Evolutionary conservation across 2,797 vertebrate species (phyloP).

Genomic region (Xerus rutilus): DNA sequence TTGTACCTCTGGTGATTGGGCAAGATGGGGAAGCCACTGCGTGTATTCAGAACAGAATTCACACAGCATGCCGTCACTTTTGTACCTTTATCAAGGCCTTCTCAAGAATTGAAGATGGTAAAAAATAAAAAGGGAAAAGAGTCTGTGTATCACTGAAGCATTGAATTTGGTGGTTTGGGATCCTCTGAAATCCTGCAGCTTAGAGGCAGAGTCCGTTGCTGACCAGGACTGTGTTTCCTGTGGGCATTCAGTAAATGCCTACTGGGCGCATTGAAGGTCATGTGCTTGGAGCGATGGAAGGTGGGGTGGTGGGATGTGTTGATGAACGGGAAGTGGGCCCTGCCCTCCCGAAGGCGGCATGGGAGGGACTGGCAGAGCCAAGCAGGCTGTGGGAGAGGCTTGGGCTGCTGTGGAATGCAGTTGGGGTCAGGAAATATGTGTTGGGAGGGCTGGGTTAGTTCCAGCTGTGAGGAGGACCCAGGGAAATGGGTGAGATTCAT

Average conservation of each 20-base stretch:
- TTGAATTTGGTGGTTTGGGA: too few species aligned
- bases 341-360: neutral
- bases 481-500: neutral
- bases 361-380: neutral
- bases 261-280: neutral
- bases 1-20: neutral
- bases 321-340: rapidly evolving
- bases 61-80: rapidly evolving
- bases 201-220: neutral
- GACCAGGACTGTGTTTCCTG: neutral
- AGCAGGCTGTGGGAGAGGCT: neutral
- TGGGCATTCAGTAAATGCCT: neutral
- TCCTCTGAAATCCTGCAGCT: neutral
- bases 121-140: neutral
- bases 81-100: neutral
- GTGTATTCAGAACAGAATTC: neutral
- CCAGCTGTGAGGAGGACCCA: neutral
- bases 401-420: too few species aligned
- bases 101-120: neutral
- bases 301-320: rapidly evolving
- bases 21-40: neutral
- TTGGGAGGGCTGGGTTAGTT: rapidly evolving
- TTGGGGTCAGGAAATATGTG: neutral
- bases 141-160: rapidly evolving
- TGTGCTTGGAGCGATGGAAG: neutral